Conservation (phyloP, 2,888 invertebrate genomes). For the Chrysolina americana region DNA sequence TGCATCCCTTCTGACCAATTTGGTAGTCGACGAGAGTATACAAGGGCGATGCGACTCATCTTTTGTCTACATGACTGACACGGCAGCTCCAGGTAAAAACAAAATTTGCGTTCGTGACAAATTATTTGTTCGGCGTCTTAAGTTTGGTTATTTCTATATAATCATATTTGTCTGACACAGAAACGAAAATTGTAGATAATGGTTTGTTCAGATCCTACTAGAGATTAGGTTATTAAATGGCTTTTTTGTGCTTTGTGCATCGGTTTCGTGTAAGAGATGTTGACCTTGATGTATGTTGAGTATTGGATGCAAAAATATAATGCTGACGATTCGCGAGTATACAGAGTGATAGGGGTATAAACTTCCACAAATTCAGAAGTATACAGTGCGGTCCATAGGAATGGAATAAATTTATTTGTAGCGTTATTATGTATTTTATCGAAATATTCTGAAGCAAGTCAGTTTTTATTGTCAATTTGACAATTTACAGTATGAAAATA, state of each 20-base stretch:
- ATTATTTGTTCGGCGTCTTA: not conserved
- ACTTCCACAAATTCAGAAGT: no score
- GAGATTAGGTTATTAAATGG: not conserved
- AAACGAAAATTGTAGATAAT: not conserved
- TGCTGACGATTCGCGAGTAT: no score
- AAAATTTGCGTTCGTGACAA: constrained; percentile 26
- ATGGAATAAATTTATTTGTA: no score
- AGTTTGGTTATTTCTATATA: not conserved
- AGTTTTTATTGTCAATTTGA: no score
- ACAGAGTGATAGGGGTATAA: no score
- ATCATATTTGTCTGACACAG: not conserved
- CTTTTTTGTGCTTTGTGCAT: no score
- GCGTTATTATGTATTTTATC: no score
- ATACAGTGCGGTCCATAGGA: no score
- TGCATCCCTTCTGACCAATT: constrained; percentile 83
- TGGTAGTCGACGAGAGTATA: constrained; percentile 82
- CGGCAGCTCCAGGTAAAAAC: constrained; percentile 81
- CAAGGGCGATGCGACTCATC: constrained; percentile 81
- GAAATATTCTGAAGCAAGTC: no score
- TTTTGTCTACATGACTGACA: constrained; percentile 86
- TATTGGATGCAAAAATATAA: no score
- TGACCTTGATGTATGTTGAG: not conserved
- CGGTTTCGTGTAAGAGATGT: not conserved
- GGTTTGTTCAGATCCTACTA: not conserved
- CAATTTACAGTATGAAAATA: no score